Evolutionary conservation across 2,888 invertebrate species (phyloP), one percentile per base, ranked within the genome.

Genomic region (Caenorhabditis sp.): DNA sequence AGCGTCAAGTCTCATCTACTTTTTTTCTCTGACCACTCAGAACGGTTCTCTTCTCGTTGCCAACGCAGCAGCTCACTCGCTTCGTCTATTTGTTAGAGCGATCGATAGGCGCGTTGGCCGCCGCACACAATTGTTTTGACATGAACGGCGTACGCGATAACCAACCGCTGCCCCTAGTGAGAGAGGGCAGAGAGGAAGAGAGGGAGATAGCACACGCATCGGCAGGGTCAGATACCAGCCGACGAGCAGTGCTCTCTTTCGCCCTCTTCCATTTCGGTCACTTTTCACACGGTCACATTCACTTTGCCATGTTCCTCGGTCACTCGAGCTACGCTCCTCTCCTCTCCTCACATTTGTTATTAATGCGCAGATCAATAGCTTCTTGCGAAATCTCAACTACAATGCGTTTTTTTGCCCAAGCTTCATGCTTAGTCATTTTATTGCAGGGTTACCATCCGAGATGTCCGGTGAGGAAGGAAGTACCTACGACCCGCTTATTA

Each of bases 11-110:
- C 67, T 67, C 58, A 61, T 51, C 53, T 67, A 60, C 60, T 76
- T 76, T 76, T 74, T 74, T 76, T 68, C 74, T 67, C 76, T 76
- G 67, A 61, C 67, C 61, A 47, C 65, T 13, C 8, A 18, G 67
- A 60, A 76, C 76, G 53, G 67, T 76, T 68, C 67, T 67, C 76
- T 76, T 53, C 13, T 44, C 72, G 76, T 76, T 68, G 76, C 67
- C 76, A 76, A 65, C 65, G 60, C 76, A 15, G 18, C 67, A 76
- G 76, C 76, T 76, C 76, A 47, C 67, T 40, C 28, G n/a, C 40
- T 50, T 64, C 40, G 55, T 76, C 61, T 76, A 44, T 76, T 76
- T 67, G 76, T 61, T 53, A 55, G 67, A 61, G 53, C 76, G 53
- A 76, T 76, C 76, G 67, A 76, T 76, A 61, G 32, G 20, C 40